These are phyloP conservation scores for Prunella fulvescens DNA, from an alignment of 2,113 vertebrate species.

Conservation along the genomic window DNA sequence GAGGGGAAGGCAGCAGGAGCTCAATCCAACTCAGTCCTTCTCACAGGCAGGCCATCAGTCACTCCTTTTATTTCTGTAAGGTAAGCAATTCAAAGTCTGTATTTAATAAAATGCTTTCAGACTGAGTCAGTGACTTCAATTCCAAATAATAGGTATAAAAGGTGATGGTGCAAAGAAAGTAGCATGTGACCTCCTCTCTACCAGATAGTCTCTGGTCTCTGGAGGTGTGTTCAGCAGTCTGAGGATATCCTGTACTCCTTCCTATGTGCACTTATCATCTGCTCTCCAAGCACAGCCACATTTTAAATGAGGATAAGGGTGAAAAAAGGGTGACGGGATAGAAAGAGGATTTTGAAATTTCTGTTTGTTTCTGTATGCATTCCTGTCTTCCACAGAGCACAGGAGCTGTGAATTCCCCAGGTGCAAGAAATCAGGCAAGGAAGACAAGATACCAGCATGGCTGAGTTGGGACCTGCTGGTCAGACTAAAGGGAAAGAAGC, in stretches of 20 bases:
- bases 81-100: not conserved
- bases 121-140: not conserved
- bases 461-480: not conserved
- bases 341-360: not conserved
- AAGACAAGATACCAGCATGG: not conserved
- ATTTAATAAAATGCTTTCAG: not conserved
- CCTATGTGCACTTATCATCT: not conserved
- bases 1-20: not conserved
- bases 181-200: not conserved
- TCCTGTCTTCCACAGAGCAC: not conserved
- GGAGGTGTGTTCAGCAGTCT: not conserved
- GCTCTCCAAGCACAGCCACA: not conserved
- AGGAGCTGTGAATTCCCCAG: not conserved
- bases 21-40: not conserved
- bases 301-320: not conserved
- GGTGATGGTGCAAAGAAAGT: not conserved
- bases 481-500: not conserved
- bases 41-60: not conserved
- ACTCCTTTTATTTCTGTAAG: not conserved
- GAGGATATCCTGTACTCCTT: not conserved
- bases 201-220: not conserved
- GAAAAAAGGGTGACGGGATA: not conserved
- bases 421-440: not conserved
- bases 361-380: not conserved
- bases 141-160: not conserved